Percentiles rank a stretch among this genome's conserved stretches.
Conservation (phyloP, 1,140 invertebrate species). For the Pteromalus puparum region DNA sequence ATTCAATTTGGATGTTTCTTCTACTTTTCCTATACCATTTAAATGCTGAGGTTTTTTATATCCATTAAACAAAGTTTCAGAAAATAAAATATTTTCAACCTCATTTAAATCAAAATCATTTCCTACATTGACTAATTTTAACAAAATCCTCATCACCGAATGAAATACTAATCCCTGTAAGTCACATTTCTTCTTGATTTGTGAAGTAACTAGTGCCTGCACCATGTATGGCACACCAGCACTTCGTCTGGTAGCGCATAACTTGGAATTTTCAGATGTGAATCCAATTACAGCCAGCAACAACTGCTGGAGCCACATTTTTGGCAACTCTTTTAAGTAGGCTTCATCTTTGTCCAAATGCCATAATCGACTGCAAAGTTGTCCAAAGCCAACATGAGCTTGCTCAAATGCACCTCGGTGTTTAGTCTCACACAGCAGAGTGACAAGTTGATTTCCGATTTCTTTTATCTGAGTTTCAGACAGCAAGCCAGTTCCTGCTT, state of each 20-base stretch:
- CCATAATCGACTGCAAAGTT: constrained; percentile 83
- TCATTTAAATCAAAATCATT: constrained; percentile 53
- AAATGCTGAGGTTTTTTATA: constrained; percentile 55
- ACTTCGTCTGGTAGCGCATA: constrained; percentile 91
- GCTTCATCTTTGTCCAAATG: constrained; percentile 57
- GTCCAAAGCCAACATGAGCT: constrained; percentile 91
- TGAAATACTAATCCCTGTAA: constrained; percentile 73
- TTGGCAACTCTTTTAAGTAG: constrained; percentile 80
- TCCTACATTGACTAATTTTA: constrained; percentile 61
- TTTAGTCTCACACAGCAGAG: constrained; percentile 87
- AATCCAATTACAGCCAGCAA: constrained; percentile 78
- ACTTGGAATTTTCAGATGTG: constrained; percentile 71
- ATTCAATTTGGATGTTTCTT: constrained; percentile 44
- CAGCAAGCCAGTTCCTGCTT: constrained; percentile 58
- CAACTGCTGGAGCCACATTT: constrained; percentile 83
- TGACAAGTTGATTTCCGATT: constrained; percentile 85
- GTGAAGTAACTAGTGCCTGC: constrained; percentile 85
- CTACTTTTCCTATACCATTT: constrained; percentile 53
- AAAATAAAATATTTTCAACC: constrained; percentile 30
- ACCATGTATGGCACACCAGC: constrained; percentile 95
- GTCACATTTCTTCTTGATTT: constrained; percentile 67
- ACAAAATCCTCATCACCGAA: constrained; percentile 77
- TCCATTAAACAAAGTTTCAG: constrained; percentile 50
- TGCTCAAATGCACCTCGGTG: constrained; percentile 97
- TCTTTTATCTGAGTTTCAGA: constrained; percentile 69